Conservation (phyloP, 2,888 invertebrate genomes). For the Tromatobia lineatoria region DNA sequence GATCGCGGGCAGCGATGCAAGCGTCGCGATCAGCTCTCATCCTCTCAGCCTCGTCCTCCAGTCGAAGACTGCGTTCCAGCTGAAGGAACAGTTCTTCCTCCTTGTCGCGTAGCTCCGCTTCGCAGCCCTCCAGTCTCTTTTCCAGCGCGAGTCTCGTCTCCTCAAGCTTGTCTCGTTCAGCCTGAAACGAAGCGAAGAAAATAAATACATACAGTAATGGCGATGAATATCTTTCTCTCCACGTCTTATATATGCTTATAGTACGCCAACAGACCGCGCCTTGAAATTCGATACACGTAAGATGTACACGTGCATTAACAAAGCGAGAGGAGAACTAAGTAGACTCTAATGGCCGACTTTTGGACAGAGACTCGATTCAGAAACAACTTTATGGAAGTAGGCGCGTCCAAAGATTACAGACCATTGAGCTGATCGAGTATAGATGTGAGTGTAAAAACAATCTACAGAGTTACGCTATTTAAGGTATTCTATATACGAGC, state of each 20-base stretch:
- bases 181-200: constrained; percentile 82
- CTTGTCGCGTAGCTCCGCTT: constrained; percentile 87
- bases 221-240: neutral
- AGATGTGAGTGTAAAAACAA: too few relatives aligned
- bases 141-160: constrained; percentile 86
- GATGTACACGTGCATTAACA: constrained; percentile 4
- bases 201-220: neutral
- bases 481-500: constrained; percentile 27
- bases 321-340: constrained; percentile 1
- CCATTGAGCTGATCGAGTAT: constrained; percentile 47
- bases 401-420: constrained; percentile 51
- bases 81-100: constrained; percentile 89
- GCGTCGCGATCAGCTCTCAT: constrained; percentile 79
- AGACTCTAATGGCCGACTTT: constrained; percentile 62
- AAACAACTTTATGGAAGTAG: constrained; percentile 46
- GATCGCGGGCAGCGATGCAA: constrained; percentile 78
- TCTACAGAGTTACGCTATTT: constrained; percentile 21
- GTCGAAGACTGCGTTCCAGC: constrained; percentile 87
- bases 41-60: constrained; percentile 86
- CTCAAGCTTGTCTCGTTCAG: constrained; percentile 87
- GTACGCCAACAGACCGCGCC: constrained; percentile 49
- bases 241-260: neutral
- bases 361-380: constrained; percentile 54
- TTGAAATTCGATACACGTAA: constrained; percentile 52
- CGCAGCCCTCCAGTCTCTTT: constrained; percentile 87